phyloP scores from a whole-genome alignment of 2,113 vertebrate species.

The Sturnira hondurensis region DNA sequence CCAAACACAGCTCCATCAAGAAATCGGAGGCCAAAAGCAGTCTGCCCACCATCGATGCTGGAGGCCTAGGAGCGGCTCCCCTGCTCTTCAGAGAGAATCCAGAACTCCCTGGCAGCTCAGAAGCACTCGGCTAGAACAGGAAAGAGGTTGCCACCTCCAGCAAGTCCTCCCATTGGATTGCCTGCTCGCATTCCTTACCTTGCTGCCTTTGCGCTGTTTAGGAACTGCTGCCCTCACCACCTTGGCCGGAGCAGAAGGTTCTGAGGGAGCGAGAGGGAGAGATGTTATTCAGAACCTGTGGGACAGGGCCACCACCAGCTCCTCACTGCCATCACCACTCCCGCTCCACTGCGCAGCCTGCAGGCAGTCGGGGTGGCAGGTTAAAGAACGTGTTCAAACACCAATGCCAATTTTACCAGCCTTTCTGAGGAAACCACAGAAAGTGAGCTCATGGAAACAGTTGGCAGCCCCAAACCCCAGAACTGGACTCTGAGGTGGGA shows the following conservation, averaged over 20 bases:
- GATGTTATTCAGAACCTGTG: not conserved
- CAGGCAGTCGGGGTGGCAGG: not conserved
- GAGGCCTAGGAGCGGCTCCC: not conserved
- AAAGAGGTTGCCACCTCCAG: not conserved
- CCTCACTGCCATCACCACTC: not conserved
- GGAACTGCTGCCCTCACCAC: slow-evolving; percentile 94
- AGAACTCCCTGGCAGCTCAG: not conserved
- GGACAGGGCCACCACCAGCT: not conserved
- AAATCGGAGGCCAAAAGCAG: not conserved
- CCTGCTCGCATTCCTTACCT: slow-evolving; percentile 82
- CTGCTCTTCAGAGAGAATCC: not conserved
- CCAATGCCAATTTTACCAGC: not conserved
- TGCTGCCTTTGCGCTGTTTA: slow-evolving; percentile 90
- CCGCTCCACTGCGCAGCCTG: not conserved
- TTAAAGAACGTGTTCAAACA: not conserved
- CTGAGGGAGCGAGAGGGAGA: slow-evolving; percentile 78
- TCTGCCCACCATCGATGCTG: not conserved
- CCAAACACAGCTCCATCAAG: not conserved
- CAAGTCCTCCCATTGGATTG: not conserved
- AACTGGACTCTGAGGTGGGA: not conserved
- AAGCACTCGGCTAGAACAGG: not conserved
- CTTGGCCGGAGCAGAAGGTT: slow-evolving; percentile 90
- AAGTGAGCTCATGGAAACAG: not conserved
- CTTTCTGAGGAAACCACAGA: not conserved
- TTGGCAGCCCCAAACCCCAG: not conserved